phyloP scores from a whole-genome alignment of 2,888 invertebrate genomes.

The Anaspis maculata region DNA sequence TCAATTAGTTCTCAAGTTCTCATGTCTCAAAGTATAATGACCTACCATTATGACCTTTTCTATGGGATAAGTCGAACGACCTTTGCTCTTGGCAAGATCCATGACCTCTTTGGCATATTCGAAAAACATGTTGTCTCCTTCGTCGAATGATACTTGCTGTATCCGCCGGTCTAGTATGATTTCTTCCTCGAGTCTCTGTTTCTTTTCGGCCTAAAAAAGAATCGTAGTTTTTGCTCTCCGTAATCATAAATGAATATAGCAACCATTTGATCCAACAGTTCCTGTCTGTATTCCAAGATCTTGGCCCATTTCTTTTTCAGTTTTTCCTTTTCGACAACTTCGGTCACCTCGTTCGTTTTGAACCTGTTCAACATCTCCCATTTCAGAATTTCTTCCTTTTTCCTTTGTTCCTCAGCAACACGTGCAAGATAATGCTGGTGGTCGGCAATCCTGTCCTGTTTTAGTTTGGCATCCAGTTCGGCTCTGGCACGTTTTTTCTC shows the following conservation, averaged over 20 bases:
- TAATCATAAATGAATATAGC: no score
- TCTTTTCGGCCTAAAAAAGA: constrained; percentile 24
- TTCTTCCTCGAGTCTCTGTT: no score
- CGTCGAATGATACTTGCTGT: no score
- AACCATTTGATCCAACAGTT: constrained; percentile 46
- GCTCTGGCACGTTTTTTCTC: constrained; percentile 33
- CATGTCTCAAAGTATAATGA: background rate
- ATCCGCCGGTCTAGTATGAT: no score
- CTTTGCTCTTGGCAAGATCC: constrained; percentile 40
- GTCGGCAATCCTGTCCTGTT: constrained; percentile 25
- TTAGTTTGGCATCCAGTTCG: constrained; percentile 32
- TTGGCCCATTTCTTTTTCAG: constrained; percentile 40
- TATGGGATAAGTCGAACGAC: constrained; percentile 43
- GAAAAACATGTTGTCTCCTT: constrained; percentile 47
- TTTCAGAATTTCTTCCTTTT: constrained; percentile 43
- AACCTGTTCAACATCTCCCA: constrained; percentile 53
- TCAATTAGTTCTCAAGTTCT: background rate
- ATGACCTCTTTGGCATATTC: constrained; percentile 45
- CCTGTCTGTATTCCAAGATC: constrained; percentile 41
- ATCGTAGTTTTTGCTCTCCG: no score
- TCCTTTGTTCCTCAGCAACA: constrained; percentile 33
- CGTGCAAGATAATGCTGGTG: constrained; percentile 31
- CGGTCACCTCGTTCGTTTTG: constrained; percentile 46
- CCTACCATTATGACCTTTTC: constrained; percentile 35
- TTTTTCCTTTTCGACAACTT: constrained; percentile 41